phyloP scores from a whole-genome alignment of 2,113 vertebrate species.

The Hippocampus abdominalis region DNA sequence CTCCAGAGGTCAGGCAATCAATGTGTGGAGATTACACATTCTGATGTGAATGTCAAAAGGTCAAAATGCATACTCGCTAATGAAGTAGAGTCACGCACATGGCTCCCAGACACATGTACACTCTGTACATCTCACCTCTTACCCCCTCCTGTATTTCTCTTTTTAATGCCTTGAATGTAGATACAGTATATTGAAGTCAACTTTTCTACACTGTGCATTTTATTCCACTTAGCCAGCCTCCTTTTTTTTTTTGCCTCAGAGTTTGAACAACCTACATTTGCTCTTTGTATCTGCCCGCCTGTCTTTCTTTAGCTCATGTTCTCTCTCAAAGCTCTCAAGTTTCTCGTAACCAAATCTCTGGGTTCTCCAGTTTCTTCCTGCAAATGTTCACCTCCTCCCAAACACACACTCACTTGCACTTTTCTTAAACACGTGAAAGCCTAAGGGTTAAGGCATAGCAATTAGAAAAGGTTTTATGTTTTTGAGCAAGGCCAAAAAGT shows the following conservation, averaged over 20 bases:
- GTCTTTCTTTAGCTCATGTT: slow-evolving; percentile 25
- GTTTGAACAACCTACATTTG: slow-evolving; percentile 9
- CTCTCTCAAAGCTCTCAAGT: slow-evolving; percentile 43
- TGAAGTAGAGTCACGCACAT: slow-evolving; percentile 59
- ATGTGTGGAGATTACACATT: slow-evolving; percentile 55
- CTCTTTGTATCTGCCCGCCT: slow-evolving; percentile 23
- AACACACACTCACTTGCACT: slow-evolving; percentile 4
- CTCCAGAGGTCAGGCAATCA: slow-evolving; percentile 50
- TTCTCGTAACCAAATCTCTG: slow-evolving; percentile 43
- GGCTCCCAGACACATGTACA: slow-evolving; percentile 16
- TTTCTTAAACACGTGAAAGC: neutral
- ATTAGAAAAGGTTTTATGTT: neutral
- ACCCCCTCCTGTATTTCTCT: neutral
- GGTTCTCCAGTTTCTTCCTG: slow-evolving; percentile 2
- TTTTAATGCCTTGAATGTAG: neutral
- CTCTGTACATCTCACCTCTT: neutral
- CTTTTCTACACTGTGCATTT: neutral
- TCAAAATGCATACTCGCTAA: slow-evolving; percentile 55
- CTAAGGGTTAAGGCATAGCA: neutral
- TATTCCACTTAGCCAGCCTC: neutral
- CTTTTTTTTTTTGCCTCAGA: neutral
- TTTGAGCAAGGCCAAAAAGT: neutral
- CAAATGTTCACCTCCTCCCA: neutral
- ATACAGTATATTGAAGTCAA: neutral
- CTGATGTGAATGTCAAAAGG: slow-evolving; percentile 61